Evolutionary conservation across 1,140 invertebrate species (phyloP).

Genomic region (Sycophaga agraensis): DNA sequence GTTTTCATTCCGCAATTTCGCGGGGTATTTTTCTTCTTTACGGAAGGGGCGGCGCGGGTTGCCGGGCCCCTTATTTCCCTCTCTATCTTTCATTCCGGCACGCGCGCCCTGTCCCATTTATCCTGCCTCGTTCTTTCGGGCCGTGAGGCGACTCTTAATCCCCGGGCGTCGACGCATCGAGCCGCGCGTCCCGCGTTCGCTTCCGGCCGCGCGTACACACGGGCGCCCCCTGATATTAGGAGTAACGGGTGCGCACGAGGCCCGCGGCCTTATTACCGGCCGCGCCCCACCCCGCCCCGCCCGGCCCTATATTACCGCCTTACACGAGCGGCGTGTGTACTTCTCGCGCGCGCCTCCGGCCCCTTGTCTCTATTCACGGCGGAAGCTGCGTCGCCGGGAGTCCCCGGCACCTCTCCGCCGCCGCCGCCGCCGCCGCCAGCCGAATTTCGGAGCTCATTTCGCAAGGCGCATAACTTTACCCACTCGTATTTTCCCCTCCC

Average conservation of each 20-base stretch:
- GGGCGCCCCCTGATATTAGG: constrained; percentile 42
- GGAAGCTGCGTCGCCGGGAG: not conserved
- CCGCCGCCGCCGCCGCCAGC: constrained; percentile 2
- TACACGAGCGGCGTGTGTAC: constrained; percentile 31
- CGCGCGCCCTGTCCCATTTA: constrained; percentile 5
- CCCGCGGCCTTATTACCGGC: constrained; percentile 38
- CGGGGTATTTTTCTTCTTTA: constrained; percentile 16
- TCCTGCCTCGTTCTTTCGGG: constrained; percentile 8
- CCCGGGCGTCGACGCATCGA: not conserved
- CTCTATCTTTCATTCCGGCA: constrained; percentile 12
- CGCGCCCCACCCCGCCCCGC: constrained; percentile 39
- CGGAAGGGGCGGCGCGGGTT: not conserved
- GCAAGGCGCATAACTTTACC: constrained; percentile 36
- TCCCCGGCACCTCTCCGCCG: not conserved
- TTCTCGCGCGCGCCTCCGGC: not conserved
- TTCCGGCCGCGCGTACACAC: not conserved
- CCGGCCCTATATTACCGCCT: constrained; percentile 37
- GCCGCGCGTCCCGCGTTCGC: not conserved
- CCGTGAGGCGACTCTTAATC: constrained; percentile 18
- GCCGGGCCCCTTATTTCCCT: not conserved
- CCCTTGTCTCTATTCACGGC: not conserved
- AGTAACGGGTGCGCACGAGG: constrained; percentile 43
- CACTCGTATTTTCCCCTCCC: constrained; percentile 40
- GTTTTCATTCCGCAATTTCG: constrained; percentile 18
- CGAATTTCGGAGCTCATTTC: constrained; percentile 41